phyloP scores from a whole-genome alignment of 2,113 vertebrate genomes.

The Oophaga pumilio region DNA sequence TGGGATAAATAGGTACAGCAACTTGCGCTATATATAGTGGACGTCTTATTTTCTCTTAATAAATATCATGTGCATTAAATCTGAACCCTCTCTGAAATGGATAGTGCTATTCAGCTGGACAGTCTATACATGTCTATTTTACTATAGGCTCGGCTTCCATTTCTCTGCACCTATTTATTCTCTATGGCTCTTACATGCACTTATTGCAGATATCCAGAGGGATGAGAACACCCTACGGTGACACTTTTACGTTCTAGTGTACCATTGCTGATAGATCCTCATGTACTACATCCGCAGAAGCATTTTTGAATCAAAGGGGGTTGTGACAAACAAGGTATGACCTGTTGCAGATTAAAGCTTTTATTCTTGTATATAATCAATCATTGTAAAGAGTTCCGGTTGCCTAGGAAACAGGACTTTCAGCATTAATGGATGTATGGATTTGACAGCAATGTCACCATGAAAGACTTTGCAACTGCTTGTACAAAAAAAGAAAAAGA shows the following conservation, averaged over 20 bases:
- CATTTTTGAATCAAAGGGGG: background rate
- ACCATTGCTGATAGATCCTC: background rate
- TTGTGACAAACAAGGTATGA: background rate
- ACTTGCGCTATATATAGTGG: too few species aligned
- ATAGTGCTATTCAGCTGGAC: background rate
- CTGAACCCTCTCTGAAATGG: too few species aligned
- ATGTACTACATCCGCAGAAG: background rate
- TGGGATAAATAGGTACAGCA: too few species aligned
- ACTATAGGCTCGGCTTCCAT: background rate
- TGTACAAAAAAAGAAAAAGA: background rate
- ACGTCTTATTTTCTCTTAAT: too few species aligned
- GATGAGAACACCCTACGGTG: background rate
- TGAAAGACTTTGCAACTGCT: background rate
- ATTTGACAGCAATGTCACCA: background rate
- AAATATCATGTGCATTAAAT: too few species aligned
- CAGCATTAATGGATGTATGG: background rate
- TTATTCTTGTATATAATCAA: background rate
- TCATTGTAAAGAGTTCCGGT: constrained; percentile 1
- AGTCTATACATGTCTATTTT: background rate
- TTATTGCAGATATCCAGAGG: background rate
- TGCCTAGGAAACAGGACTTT: background rate
- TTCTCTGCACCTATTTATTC: background rate
- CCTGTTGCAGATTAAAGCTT: background rate
- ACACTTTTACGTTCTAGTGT: background rate
- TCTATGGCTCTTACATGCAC: background rate